phyloP scores from a whole-genome alignment of 2,797 vertebrate species.

The Chelon auratus region DNA sequence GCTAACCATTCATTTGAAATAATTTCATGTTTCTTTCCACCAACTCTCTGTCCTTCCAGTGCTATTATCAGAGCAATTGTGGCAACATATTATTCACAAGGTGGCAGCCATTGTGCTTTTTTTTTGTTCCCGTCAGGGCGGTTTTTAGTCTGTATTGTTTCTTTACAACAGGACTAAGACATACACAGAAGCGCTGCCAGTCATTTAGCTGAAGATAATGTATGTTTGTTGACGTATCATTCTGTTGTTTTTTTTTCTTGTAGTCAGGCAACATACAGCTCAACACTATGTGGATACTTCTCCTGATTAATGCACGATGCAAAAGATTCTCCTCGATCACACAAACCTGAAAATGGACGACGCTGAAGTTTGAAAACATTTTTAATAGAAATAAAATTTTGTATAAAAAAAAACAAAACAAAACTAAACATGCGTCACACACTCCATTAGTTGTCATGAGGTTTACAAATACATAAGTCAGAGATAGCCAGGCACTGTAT shows the following conservation, averaged over 20 bases:
- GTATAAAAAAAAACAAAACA: constrained; percentile 93
- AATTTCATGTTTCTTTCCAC: constrained; percentile 73
- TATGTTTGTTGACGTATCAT: neutral
- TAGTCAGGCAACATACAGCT: neutral
- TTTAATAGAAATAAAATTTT: constrained; percentile 98
- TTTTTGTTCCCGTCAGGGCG: constrained; percentile 37
- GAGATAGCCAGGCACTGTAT: constrained; percentile 97
- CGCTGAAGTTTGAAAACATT: constrained; percentile 89
- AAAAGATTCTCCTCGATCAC: neutral
- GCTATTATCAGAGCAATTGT: constrained; percentile 64
- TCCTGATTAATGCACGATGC: neutral
- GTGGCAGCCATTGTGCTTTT: constrained; percentile 51
- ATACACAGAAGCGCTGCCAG: constrained; percentile 26
- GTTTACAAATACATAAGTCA: constrained; percentile 90
- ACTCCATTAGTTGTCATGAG: constrained; percentile 87
- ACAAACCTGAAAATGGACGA: constrained; percentile 35
- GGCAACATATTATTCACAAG: constrained; percentile 58
- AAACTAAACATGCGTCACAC: constrained; percentile 96
- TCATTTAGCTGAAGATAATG: constrained; percentile 18
- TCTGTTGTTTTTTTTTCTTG: neutral
- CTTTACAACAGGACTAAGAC: constrained; percentile 32
- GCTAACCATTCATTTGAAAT: constrained; percentile 73
- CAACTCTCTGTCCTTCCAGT: constrained; percentile 37
- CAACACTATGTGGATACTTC: neutral
- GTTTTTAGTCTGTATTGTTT: constrained; percentile 47